Percentiles rank a stretch among this genome's conserved stretches.
phyloP scores from a whole-genome alignment of 2,113 vertebrate species.

The Heterocephalus glaber region DNA sequence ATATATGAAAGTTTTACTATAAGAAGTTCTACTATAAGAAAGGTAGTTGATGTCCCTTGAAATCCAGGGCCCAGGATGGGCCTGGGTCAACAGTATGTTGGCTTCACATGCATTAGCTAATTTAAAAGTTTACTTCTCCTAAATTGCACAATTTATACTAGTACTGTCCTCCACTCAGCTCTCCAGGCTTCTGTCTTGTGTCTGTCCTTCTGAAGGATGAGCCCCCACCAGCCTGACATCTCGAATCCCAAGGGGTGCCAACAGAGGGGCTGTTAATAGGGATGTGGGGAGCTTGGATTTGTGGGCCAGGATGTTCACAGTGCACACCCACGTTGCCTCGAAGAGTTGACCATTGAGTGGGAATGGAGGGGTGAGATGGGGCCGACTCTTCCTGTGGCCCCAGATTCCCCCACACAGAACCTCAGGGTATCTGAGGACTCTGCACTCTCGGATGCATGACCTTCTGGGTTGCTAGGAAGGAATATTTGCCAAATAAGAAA shows the following conservation, averaged over 20 bases:
- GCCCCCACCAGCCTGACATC: background rate
- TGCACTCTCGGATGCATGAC: background rate
- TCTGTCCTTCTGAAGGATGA: background rate
- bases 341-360: background rate
- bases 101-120: background rate
- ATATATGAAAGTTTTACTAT: background rate
- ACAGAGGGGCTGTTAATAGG: background rate
- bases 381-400: background rate
- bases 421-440: background rate
- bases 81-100: background rate
- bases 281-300: background rate
- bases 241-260: background rate
- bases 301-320: background rate
- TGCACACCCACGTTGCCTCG: background rate
- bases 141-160: too few species aligned
- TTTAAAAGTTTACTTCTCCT: background rate
- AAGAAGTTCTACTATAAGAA: background rate
- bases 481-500: background rate
- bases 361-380: background rate
- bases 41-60: background rate
- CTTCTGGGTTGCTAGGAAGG: background rate
- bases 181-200: background rate
- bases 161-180: too few species aligned
- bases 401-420: too few species aligned
- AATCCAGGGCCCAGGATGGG: background rate